Base-by-base conservation (phyloP, 2,113 vertebrate species). In the Boleophthalmus pectinirostris region DNA sequence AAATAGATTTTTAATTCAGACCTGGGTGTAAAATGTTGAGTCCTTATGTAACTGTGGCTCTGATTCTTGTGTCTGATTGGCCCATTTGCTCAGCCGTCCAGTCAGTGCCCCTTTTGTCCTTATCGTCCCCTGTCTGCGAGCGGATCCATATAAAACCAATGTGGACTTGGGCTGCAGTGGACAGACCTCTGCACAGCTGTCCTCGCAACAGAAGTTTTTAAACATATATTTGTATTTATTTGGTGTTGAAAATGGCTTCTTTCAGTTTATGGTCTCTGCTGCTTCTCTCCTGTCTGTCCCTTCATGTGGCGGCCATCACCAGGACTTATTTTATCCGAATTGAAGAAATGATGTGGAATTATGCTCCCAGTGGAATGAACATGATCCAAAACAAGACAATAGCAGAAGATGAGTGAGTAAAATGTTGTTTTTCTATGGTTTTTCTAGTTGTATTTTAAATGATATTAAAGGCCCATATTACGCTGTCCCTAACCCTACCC, bases 301-400 rank as follows among this genome's bases (percentile, higher is more conserved):
- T 68, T 3, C 75, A 70, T 16, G 92, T 77, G 24, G 89, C 84
- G 15, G 87, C 83, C 15, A 47, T 81, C 54, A 89, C 33, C 38
- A 90, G 93, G 69, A 90, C 91, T n/a, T 93, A 94, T 72, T 94
- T 93, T 64, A 12, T 94, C 23, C 91, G 71, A 58, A 94, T 94
- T 72, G 91, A 93, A 9, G 94, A 94, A 47, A 68, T 86, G 5
- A 29, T 69, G 21, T 92, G 90, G 90, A 87, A 91, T 61, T 91
- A 90, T 0, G 86, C 82, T 13, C 90, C 91, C 0, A 82, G 57
- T 66, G 91, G 85, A 20, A 89, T 79, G 64, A 93, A 91, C 67
- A 0, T 86, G 11, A 90, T 92, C 16, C 87, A 88, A 1, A 90
- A 91, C 71, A 57, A 57, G 12, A 73, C 85, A 1, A 47, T 92